Evolutionary conservation across 2,888 invertebrate genomes (phyloP).

Genomic region (Zaprionus lineosus): DNA sequence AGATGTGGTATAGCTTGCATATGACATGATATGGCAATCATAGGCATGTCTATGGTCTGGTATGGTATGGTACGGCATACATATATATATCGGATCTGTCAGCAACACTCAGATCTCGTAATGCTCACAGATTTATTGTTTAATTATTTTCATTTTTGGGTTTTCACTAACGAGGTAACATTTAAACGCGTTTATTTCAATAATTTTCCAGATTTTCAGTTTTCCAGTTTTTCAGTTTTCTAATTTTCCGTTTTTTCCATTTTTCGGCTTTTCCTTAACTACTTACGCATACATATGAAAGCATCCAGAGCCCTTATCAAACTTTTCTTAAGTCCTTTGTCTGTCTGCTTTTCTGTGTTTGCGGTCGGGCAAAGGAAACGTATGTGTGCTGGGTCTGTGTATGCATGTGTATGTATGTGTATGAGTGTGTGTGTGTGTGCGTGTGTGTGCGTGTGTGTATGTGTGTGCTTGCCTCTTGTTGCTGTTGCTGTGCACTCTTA

Average conservation of each 20-base stretch:
- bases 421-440: conserved; percentile 15
- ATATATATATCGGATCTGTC: no score
- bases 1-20: no score
- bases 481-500: conserved; percentile 34
- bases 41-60: no score
- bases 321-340: no score
- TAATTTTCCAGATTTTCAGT: conserved; percentile 27
- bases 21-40: no score
- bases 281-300: conserved; percentile 36
- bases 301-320: no score
- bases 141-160: conserved; percentile 5
- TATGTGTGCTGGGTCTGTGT: conserved; percentile 14
- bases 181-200: conserved; percentile 68
- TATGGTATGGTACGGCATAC: no score
- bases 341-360: no score
- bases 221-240: conserved; percentile 32
- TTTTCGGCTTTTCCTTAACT: conserved; percentile 42
- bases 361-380: not conserved
- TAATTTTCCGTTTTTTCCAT: conserved; percentile 22
- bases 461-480: conserved; percentile 2
- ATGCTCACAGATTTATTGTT: no score
- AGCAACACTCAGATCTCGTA: not conserved
- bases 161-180: conserved; percentile 79
- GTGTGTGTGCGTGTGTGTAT: conserved; percentile 6
- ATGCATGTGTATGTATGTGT: conserved; percentile 18